Evolutionary conservation across 2,888 invertebrate genomes (phyloP).

Genomic region (Tachina fera): DNA sequence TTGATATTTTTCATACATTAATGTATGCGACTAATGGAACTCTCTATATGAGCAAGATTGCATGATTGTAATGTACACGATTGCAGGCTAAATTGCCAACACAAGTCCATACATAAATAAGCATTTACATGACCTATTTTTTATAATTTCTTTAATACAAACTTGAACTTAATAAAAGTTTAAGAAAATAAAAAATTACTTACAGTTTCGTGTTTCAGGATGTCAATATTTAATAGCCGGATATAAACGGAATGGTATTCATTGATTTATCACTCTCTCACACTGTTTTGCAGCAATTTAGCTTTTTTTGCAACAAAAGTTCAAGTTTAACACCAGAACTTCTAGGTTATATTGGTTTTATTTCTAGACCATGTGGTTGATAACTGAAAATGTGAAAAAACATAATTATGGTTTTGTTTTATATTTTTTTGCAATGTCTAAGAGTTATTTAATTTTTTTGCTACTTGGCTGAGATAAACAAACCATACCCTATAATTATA

Average conservation of each 20-base stretch:
- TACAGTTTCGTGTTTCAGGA: conserved; percentile 38
- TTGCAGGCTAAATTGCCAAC: background rate
- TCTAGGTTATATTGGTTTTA: background rate
- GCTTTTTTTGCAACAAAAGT: conserved; percentile 44
- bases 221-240: conserved; percentile 55
- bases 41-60: too few relatives aligned
- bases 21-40: too few relatives aligned
- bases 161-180: background rate
- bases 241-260: conserved; percentile 45
- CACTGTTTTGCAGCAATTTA: conserved; percentile 4
- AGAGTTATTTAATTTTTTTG: background rate
- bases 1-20: too few relatives aligned
- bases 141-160: background rate
- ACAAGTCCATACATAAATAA: background rate
- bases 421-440: conserved; percentile 40
- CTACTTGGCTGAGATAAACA: conserved; percentile 10
- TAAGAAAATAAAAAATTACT: conserved; percentile 23
- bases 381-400: conserved; percentile 39
- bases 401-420: conserved; percentile 45
- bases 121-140: conserved; percentile 12
- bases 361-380: conserved; percentile 36
- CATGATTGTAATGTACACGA: too few relatives aligned
- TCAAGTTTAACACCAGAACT: conserved; percentile 57
- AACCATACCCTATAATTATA: conserved; percentile 60
- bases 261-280: conserved; percentile 53